Conservation (phyloP, 2,888 invertebrate genomes). For the Patella pellucida region DNA sequence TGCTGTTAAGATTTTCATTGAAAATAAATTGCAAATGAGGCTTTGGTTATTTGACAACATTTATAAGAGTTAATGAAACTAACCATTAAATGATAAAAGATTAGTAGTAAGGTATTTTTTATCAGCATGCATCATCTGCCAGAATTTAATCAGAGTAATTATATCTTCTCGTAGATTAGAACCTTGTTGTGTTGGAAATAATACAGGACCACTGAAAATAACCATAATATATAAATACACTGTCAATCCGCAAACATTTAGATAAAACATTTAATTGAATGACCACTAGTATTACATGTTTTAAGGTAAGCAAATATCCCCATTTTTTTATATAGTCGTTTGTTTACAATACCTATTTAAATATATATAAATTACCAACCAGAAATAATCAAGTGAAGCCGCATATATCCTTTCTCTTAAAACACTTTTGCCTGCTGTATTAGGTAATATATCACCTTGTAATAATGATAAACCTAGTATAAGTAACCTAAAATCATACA, state of each 20-base stretch:
- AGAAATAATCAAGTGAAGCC: conserved; percentile 92
- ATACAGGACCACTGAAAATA: conserved; percentile 79
- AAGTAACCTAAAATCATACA: conserved; percentile 77
- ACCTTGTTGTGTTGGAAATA: conserved; percentile 86
- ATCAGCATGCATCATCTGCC: conserved; percentile 89
- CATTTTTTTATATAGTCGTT: no score
- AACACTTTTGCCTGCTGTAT: conserved; percentile 85
- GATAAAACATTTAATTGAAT: not conserved
- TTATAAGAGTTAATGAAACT: conserved; percentile 14
- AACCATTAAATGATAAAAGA: conserved; percentile 53
- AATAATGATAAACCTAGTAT: conserved; percentile 92
- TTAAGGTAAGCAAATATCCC: no score
- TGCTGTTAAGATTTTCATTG: no score
- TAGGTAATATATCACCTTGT: conserved; percentile 85
- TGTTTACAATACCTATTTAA: no score
- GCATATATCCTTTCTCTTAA: conserved; percentile 95
- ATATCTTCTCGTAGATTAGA: conserved; percentile 90
- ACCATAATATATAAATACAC: no score
- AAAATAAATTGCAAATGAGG: no score
- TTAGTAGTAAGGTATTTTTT: conserved; percentile 72
- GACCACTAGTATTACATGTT: not conserved
- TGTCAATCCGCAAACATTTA: no score
- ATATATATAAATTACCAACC: conserved; percentile 54
- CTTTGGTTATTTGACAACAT: no score
- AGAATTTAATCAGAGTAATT: conserved; percentile 88